Evolutionary conservation across 1,140 invertebrate species (phyloP), one percentile per base, ranked within the genome.

Genomic region (Drosophila nannoptera): DNA sequence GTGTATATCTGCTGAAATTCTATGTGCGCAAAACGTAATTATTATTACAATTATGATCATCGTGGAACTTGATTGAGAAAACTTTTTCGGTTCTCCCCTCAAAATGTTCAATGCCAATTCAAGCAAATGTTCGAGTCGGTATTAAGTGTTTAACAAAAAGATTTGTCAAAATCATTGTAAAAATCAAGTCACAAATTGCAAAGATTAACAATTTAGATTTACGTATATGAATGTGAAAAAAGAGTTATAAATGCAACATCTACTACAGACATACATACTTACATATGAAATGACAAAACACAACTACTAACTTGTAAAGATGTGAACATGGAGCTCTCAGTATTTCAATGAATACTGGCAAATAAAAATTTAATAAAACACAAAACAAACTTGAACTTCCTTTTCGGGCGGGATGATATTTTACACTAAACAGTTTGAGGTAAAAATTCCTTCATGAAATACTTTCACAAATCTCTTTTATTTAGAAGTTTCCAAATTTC

Each of bases 311-410:
- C 81, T 87, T 87, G 84, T 87, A 87, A 87, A 77, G 80, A 87
- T 87, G 86, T 87, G 86, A 87, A 87, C 86, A 82, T 87, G 86
- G 86, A 87, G 86, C 84, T 84, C 70, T 81, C 86, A 87, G 86
- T 87, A 87, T 87, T 87, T 87, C 78, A 78, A 83, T 78, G 63
- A 87, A 87, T 87, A 87, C 86, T 87, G 86, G 75, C 76, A 87
- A 22, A 87, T 87, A 87, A 87, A 87, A 78, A 76, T 75, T 80
- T 78, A 87, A 87, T 87, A 84, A 87, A 84, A 75, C 48, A 80
- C 59, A 77, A 73, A 60, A 49, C 2, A 48, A 59, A 53, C 3
- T 22, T 22, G 22, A 22, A 22, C 22, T 22, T 22, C 1, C 3
- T 22, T 2, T 2, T 22, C 22, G 22, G 22, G 22, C 22, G 22